Percentiles rank a stretch among this genome's conserved stretches.
phyloP scores from a whole-genome alignment of 2,797 vertebrate species.

The Tragopan temminckii region DNA sequence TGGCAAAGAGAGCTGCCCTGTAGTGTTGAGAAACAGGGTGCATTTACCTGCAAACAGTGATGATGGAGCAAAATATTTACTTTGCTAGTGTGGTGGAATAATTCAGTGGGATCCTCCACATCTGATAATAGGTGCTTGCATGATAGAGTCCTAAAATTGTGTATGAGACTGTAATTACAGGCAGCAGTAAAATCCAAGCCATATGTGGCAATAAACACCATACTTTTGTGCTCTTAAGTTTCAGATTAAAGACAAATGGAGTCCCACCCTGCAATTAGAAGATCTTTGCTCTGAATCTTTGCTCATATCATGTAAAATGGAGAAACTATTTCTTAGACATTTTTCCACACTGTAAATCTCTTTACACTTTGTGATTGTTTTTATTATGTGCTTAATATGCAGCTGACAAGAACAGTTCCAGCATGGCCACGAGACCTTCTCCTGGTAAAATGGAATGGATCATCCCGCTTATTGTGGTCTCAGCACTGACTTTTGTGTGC shows the following conservation, averaged over 20 bases:
- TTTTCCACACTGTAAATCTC: not conserved
- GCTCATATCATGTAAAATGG: constrained; percentile 39
- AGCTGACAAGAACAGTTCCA: constrained; percentile 89
- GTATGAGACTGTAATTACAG: constrained; percentile 45
- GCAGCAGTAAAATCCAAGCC: constrained; percentile 58
- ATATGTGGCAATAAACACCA: constrained; percentile 66
- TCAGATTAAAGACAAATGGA: constrained; percentile 62
- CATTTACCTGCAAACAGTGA: constrained; percentile 22
- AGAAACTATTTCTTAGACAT: constrained; percentile 23
- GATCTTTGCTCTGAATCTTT: constrained; percentile 51
- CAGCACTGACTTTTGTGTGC: constrained; percentile 96
- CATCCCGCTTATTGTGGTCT: constrained; percentile 96
- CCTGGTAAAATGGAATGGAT: constrained; percentile 96
- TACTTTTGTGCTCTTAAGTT: constrained; percentile 56
- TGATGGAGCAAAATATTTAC: not conserved
- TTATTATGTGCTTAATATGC: constrained; percentile 71
- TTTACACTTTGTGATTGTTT: constrained; percentile 17
- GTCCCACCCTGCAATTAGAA: constrained; percentile 41
- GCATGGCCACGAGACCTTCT: constrained; percentile 86
- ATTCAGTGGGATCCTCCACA: not conserved
- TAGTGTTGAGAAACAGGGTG: constrained; percentile 10
- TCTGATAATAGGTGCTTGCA: constrained; percentile 42
- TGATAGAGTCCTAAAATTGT: constrained; percentile 6
- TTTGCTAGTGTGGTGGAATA: not conserved
- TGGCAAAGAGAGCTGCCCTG: constrained; percentile 43